Evolutionary conservation across 2,797 vertebrate species (phyloP).

Genomic region (Spheniscus humboldti): DNA sequence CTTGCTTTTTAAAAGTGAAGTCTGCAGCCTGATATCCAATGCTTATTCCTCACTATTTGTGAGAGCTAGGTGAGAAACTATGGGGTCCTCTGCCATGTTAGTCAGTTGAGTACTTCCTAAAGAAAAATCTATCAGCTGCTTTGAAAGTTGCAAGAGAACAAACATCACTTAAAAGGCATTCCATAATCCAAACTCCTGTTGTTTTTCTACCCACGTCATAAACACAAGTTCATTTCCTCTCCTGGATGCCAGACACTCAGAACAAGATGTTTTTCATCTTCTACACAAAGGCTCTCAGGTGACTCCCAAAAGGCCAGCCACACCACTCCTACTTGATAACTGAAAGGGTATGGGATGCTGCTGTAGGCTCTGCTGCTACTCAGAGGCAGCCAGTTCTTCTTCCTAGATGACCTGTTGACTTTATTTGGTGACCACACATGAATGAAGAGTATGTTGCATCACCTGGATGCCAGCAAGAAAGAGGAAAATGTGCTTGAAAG

Average conservation of each 20-base stretch:
- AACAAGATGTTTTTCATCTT: slow-evolving; percentile 38
- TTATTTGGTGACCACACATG: not conserved
- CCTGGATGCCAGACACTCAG: not conserved
- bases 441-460: not conserved
- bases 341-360: not conserved
- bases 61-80: not conserved
- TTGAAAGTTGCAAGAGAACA: not conserved
- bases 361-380: not conserved
- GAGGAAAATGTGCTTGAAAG: not conserved
- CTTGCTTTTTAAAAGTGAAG: not conserved
- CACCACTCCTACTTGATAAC: not conserved
- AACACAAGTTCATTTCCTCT: slow-evolving; percentile 29
- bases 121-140: not conserved
- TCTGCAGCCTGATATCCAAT: not conserved
- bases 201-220: slow-evolving; percentile 6
- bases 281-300: not conserved
- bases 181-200: not conserved
- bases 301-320: not conserved
- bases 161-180: slow-evolving; percentile 2
- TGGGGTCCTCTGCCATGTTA: not conserved
- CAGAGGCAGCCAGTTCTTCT: not conserved
- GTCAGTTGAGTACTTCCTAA: not conserved
- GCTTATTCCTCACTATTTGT: not conserved
- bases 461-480: not conserved
- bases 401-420: not conserved